phyloP scores from a whole-genome alignment of 2,797 vertebrate species.

The Clamator glandarius region DNA sequence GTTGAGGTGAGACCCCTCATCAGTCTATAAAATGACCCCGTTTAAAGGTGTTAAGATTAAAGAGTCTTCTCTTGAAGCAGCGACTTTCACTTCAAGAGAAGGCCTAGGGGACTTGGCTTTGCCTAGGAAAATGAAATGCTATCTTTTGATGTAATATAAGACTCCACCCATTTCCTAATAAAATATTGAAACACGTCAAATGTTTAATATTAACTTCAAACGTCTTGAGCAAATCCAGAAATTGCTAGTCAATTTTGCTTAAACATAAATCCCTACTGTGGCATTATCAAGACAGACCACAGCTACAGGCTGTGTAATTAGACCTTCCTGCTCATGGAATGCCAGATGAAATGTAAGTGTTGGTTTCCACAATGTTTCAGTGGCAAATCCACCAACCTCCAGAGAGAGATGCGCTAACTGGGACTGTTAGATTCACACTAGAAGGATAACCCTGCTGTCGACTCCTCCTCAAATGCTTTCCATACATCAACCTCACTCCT shows the following conservation, averaged over 20 bases:
- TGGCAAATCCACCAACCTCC: neutral
- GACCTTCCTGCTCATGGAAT: neutral
- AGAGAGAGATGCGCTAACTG: neutral
- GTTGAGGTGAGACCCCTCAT: neutral
- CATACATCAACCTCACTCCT: neutral
- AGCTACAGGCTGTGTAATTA: neutral
- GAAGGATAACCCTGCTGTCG: neutral
- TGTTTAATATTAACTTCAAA: neutral
- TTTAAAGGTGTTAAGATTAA: neutral
- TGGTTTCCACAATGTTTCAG: neutral
- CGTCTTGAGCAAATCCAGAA: neutral
- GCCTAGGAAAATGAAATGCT: neutral
- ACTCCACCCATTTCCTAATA: neutral
- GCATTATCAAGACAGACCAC: neutral
- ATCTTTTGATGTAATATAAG: neutral
- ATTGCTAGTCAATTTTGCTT: neutral
- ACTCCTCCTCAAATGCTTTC: neutral
- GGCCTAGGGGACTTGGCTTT: fast-evolving
- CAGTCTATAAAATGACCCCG: neutral
- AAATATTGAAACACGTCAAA: neutral
- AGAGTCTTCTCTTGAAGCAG: neutral
- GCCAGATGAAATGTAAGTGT: neutral
- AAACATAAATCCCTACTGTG: neutral
- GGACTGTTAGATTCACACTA: neutral
- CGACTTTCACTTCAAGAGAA: neutral